Evolutionary conservation across 2,113 vertebrate genomes (phyloP).

Genomic region (Phalacrocorax carbo): DNA sequence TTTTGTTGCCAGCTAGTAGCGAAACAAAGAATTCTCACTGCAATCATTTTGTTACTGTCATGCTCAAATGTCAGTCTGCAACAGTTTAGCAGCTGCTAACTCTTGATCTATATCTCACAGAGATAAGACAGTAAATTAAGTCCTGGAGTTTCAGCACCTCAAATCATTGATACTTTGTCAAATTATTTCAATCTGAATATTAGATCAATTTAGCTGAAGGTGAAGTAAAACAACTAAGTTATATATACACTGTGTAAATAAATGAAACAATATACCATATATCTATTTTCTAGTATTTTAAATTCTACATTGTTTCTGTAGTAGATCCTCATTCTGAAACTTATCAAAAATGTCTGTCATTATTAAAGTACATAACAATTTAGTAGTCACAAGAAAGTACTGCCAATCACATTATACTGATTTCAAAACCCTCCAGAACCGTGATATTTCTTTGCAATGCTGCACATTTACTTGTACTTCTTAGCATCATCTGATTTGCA

Average conservation of each 20-base stretch:
- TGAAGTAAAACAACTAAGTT: neutral
- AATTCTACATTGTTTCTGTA: too few species aligned
- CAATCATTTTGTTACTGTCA: slow-evolving; percentile 23
- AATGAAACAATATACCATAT: neutral
- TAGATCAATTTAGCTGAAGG: neutral
- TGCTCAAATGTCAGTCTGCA: neutral
- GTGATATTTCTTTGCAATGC: neutral
- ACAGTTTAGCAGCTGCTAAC: neutral
- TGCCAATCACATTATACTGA: neutral
- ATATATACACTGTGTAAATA: neutral
- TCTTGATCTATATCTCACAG: neutral
- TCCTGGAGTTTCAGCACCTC: neutral
- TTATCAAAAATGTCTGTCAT: too few species aligned
- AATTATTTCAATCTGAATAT: neutral
- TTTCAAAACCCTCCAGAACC: neutral
- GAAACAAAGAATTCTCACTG: neutral
- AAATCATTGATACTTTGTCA: neutral
- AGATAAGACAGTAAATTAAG: neutral
- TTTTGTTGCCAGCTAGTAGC: neutral
- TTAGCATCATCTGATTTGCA: neutral
- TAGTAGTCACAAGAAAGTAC: neutral
- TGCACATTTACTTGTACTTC: neutral
- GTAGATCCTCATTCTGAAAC: too few species aligned
- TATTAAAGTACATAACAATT: neutral
- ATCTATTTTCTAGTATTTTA: too few species aligned